These are phyloP conservation scores for Euproctis similis DNA, from an alignment of 2,888 invertebrate species.

Conservation along the genomic window DNA sequence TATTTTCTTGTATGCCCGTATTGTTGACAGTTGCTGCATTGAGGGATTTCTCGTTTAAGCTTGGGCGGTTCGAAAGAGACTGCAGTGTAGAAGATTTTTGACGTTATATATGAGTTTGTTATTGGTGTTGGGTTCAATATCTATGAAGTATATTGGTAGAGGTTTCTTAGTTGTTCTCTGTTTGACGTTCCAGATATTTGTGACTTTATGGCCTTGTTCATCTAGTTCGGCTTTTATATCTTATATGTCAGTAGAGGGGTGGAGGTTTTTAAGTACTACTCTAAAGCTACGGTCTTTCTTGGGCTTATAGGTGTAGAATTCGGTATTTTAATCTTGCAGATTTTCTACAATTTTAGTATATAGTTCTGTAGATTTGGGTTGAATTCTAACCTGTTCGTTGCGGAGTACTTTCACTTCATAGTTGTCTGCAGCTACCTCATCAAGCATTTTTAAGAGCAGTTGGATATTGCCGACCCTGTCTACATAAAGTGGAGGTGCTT, in stretches of 20 bases:
- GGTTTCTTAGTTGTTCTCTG: background rate
- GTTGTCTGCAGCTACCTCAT: too few relatives aligned
- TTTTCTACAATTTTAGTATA: constrained; percentile 5
- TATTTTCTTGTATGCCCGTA: constrained; percentile 1
- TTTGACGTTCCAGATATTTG: constrained; percentile 6
- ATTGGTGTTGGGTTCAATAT: constrained; percentile 3
- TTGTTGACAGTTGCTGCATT: background rate
- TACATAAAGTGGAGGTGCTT: too few relatives aligned
- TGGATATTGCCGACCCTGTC: too few relatives aligned
- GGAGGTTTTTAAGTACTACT: too few relatives aligned
- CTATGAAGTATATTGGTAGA: background rate
- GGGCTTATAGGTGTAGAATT: constrained; percentile 11
- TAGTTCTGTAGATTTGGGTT: constrained; percentile 2
- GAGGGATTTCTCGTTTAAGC: constrained; percentile 1
- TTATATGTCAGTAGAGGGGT: constrained; percentile 6
- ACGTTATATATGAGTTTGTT: background rate
- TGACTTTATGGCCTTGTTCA: constrained; percentile 1
- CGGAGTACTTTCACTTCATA: too few relatives aligned
- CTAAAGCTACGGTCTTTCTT: constrained; percentile 6
- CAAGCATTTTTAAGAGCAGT: too few relatives aligned
- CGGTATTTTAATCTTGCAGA: constrained; percentile 6
- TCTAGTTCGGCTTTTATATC: constrained; percentile 7
- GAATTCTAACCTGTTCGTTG: constrained; percentile 4
- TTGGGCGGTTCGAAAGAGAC: background rate
- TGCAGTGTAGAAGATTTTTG: background rate